Base-by-base conservation (phyloP, 2,113 vertebrate genomes). In the Marcusenius ussheri region DNA sequence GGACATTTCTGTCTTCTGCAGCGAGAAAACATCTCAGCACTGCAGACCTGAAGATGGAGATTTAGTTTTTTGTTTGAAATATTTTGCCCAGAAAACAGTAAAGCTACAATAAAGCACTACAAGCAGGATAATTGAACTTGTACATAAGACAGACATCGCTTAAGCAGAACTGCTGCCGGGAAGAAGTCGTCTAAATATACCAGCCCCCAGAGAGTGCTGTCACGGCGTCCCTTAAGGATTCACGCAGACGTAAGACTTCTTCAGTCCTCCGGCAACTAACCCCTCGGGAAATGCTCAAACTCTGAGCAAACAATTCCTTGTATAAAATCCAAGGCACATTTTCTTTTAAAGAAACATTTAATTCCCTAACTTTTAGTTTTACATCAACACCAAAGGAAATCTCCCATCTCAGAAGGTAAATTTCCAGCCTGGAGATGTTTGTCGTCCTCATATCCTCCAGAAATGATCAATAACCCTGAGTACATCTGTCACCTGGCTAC, bases 201-300 rank as follows among this genome's bases (percentile, higher is more conserved):
- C 49, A 27, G 47, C n/a, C 70, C 74, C 50, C 0, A 58, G 77
- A n/a, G 66, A 83, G 66, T 10, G 21, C 62, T 74, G 88, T 88
- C 58, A 42, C 9, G 24, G n/a, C 42, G 45, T 19, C 21, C 47
- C 89, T 53, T 13, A 27, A 50, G 24, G 77, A 56, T 47, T 83
- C 83, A 83, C 46, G 51, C 49, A 89, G 80, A n/a, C 39, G 88
- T 31, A 27, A 80, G 47, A 13, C 74, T 83, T 35, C 89, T 83
- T 35, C 31, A 83, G 35, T 56, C 19, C 50, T 42, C 21, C 74
- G 56, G 77, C 47, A 58, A 51, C 39, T 3, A 80, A 35, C 1
- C 74, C 39, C 50, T 11, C 7, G 70, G 70, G 89, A 58, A 89
- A 84, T 89, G 51, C 35, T 27, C 27, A 5, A 42, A 53, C n/a